These are phyloP conservation scores for Tanytarsus gracilentus DNA, from an alignment of 2,888 invertebrate species.

Conservation along the genomic window DNA sequence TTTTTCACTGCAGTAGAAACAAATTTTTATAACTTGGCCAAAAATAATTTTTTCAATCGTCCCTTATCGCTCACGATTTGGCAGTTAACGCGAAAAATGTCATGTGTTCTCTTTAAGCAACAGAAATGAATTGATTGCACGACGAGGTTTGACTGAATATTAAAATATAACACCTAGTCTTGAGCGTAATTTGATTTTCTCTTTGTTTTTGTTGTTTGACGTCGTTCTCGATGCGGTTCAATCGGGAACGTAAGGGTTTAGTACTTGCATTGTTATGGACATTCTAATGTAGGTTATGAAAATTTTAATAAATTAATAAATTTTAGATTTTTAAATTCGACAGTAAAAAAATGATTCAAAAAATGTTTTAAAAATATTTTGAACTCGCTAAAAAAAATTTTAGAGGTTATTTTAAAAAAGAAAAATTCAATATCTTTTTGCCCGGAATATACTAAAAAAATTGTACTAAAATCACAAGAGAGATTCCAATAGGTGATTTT, in stretches of 20 bases:
- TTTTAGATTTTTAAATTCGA: not conserved
- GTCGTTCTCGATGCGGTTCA: not conserved
- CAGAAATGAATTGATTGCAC: constrained; percentile 15
- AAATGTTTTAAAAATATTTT: not conserved
- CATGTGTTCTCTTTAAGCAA: constrained; percentile 20
- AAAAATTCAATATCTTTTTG: too few species aligned
- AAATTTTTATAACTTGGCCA: constrained; percentile 3
- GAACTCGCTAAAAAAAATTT: too few species aligned
- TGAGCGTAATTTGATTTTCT: constrained; percentile 7
- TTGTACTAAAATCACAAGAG: constrained; percentile 3
- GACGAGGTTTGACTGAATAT: constrained; percentile 4
- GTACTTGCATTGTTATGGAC: not conserved
- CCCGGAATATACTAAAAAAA: not conserved
- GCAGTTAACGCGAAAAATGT: not conserved
- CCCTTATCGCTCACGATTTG: not conserved
- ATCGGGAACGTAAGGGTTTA: not conserved
- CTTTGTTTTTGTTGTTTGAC: constrained; percentile 6
- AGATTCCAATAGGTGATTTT: not conserved
- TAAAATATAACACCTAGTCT: not conserved
- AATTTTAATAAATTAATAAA: not conserved
- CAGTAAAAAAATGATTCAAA: not conserved
- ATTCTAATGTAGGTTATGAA: not conserved
- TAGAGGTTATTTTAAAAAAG: too few species aligned
- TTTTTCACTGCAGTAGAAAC: not conserved
- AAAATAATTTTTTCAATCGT: not conserved